These are phyloP conservation scores for Catharus ustulatus DNA, from an alignment of 2,797 vertebrate genomes.

Conservation along the genomic window DNA sequence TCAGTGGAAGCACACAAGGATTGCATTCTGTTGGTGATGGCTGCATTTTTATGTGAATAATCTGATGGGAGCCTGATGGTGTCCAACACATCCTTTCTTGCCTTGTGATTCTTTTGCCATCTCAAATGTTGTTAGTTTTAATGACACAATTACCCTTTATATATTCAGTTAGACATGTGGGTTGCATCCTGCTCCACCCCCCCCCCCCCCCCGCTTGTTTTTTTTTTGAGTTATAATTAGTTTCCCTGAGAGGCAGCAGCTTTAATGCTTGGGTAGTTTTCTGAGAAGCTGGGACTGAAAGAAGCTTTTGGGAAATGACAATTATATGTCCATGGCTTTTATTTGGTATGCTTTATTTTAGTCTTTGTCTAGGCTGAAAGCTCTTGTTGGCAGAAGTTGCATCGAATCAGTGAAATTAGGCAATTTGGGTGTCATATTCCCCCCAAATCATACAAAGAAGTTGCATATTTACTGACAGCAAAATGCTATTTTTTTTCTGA, in stretches of 20 bases:
- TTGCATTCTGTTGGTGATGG: constrained; percentile 13
- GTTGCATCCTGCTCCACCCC: neutral
- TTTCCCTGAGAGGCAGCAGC: constrained; percentile 34
- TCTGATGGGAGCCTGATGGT: constrained; percentile 48
- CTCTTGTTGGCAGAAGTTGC: constrained; percentile 8
- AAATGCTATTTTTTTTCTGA: neutral
- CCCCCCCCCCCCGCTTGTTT: rapidly evolving
- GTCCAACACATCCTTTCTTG: constrained; percentile 21
- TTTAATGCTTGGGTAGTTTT: constrained; percentile 60
- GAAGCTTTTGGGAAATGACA: constrained; percentile 51
- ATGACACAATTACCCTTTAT: constrained; percentile 51
- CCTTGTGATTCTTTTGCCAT: constrained; percentile 13
- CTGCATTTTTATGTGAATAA: constrained; percentile 26
- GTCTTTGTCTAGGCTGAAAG: constrained; percentile 39
- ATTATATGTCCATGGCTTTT: constrained; percentile 40
- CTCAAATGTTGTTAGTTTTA: constrained; percentile 43
- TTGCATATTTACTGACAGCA: neutral
- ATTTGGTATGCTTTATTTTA: constrained; percentile 50
- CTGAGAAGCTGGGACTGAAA: constrained; percentile 48
- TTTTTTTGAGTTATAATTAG: constrained; percentile 1
- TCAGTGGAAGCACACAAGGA: constrained; percentile 35
- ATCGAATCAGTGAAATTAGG: constrained; percentile 26
- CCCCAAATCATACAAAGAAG: neutral
- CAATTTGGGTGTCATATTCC: neutral
- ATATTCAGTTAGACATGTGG: constrained; percentile 25